Evolutionary conservation across 2,113 vertebrate genomes (phyloP).

Genomic region (Potamarius usumacintae): DNA sequence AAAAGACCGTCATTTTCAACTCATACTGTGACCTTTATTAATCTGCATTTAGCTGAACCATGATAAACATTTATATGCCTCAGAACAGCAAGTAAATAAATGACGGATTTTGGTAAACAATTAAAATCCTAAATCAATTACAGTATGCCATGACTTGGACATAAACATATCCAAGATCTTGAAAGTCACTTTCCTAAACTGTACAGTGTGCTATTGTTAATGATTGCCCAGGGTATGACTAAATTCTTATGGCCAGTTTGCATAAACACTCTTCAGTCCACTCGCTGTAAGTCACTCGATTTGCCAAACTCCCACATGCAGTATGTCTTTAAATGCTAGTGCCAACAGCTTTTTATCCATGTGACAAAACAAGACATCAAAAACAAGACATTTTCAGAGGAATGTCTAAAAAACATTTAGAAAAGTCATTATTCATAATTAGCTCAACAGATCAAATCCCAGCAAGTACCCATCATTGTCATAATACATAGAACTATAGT

Average conservation of each 20-base stretch:
- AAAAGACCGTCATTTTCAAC: background rate
- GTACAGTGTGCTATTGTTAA: conserved; percentile 1
- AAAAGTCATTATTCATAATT: background rate
- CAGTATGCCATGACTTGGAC: background rate
- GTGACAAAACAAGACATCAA: conserved; percentile 10
- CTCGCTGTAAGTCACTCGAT: conserved; percentile 25
- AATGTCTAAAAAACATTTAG: conserved; percentile 15
- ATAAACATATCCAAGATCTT: background rate
- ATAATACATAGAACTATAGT: background rate
- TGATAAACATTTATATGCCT: background rate
- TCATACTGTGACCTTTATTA: background rate
- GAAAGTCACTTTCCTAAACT: background rate
- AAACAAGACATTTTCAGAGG: background rate
- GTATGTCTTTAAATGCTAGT: conserved; percentile 24
- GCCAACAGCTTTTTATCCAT: conserved; percentile 34
- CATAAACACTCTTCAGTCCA: conserved; percentile 29
- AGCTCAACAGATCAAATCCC: background rate
- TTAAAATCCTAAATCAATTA: background rate
- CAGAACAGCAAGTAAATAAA: background rate
- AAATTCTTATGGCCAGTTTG: conserved; percentile 10
- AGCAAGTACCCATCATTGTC: background rate
- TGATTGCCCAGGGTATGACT: conserved; percentile 15
- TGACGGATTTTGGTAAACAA: background rate
- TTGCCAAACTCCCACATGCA: conserved; percentile 53
- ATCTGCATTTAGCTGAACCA: background rate